Base-by-base conservation (phyloP, 2,113 vertebrate species). In the Nibea coibor region DNA sequence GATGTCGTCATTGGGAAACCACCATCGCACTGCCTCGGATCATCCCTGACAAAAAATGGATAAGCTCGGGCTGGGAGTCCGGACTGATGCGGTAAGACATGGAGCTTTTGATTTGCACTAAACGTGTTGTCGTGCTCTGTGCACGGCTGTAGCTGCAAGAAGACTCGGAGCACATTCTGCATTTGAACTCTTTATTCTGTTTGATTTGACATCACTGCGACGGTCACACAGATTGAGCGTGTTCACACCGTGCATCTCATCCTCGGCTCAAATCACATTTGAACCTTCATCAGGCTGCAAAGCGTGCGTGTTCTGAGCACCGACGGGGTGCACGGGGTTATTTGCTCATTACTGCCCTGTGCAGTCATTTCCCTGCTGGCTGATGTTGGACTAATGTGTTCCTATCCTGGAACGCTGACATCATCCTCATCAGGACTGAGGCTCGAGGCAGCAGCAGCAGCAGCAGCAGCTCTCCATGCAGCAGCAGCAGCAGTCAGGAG, bases 71-170 rank as follows among this genome's bases (percentile, higher is more conserved):
- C 66, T 79, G 69, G 64, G 77, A 62, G 71, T 78, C 68, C 87
- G 88, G 87, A 83, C 82, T 15, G 87, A 92, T 84, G 87, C 92
- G 94, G 94, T 94, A 94, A 94, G 94, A 86, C 73, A 20, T 28
- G 58, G 24, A 76, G 74, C 69, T 58, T 72, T 67, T 59, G 1
- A 45, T 70, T 71, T 58, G 61, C 47, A 39, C 31, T 3, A 45
- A 8, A 20, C 26, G 58, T 50, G 78, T 10, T 16, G 39, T 43
- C 39, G 53, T 5, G 57, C 28, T 69, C 31, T 10, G 57, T 39
- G 63, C 35, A 10, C 69, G 48, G 50, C 31, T 63, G 1, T n/a
- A 51, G 22, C 31, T 63, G 1, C 35, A 51, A 22, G 20, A 43
- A 28, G 0, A 26, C 31, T n/a, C 35, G 6, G 10, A 20, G 1